Percentiles rank a stretch among this genome's conserved stretches.
These are phyloP conservation scores for Drosophila elegans DNA, from an alignment of 1,140 invertebrate genomes.

Conservation along the genomic window DNA sequence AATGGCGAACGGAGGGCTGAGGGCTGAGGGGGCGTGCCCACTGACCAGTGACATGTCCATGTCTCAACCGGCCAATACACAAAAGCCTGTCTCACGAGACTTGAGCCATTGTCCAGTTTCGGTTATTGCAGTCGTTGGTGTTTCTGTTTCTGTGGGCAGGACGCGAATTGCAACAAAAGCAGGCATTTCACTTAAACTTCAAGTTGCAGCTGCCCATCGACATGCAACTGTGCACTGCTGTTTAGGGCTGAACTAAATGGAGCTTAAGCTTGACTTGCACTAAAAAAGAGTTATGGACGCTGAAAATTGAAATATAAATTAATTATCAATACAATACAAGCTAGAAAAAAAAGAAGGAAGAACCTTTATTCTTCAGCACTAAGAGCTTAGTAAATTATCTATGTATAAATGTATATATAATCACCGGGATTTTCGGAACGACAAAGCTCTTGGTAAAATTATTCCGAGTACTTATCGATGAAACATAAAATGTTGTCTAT, in stretches of 20 bases:
- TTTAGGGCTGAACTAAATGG: background rate
- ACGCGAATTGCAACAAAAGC: constrained; percentile 22
- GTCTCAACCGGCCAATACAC: constrained; percentile 78
- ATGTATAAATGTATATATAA: no score
- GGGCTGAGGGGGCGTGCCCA: constrained; percentile 62
- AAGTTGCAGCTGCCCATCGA: constrained; percentile 29
- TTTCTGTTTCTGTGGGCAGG: constrained; percentile 13
- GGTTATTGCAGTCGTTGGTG: background rate
- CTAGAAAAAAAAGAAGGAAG: no score
- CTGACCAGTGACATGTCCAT: constrained; percentile 77
- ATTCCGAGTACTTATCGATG: no score
- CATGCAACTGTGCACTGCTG: constrained; percentile 11
- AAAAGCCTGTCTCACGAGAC: constrained; percentile 57
- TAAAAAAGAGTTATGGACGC: background rate
- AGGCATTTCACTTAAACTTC: constrained; percentile 1
- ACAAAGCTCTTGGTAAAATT: no score
- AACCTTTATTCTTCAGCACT: no score
- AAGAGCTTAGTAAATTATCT: no score
- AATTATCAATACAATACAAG: no score
- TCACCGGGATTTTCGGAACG: no score
- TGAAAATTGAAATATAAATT: background rate
- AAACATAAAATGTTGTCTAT: no score
- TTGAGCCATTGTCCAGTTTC: constrained; percentile 55
- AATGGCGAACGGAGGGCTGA: constrained; percentile 5
- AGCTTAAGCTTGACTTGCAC: background rate